A percentile compares a stretch with the other conserved stretches of the same genome.
These are phyloP conservation scores for Tetragonisca angustula DNA, from an alignment of 2,888 invertebrate species.

Conservation along the genomic window DNA sequence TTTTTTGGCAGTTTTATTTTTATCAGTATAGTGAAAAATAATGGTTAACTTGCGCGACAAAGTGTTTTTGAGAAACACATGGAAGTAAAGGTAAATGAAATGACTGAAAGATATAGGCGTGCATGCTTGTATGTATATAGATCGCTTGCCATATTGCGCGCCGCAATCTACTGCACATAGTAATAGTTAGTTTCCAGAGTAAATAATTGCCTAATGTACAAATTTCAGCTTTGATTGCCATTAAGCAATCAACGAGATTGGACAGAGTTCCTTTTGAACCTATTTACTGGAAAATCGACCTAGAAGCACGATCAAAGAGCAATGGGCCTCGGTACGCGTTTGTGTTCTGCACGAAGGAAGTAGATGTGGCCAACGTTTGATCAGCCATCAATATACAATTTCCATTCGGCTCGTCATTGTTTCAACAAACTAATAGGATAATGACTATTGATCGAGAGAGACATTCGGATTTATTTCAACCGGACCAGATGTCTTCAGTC, in stretches of 20 bases:
- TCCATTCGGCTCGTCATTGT: constrained; percentile 38
- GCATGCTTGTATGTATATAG: background rate
- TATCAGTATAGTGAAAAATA: background rate
- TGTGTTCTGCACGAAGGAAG: constrained; percentile 28
- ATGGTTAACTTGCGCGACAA: background rate
- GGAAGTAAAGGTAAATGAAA: background rate
- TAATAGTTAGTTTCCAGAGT: constrained; percentile 37
- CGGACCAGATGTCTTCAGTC: background rate
- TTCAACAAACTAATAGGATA: background rate
- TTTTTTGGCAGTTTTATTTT: background rate
- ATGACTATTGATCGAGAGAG: constrained; percentile 34
- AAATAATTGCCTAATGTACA: constrained; percentile 53
- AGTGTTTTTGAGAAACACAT: background rate
- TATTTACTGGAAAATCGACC: constrained; percentile 53
- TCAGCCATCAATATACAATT: constrained; percentile 59
- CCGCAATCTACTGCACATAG: constrained; percentile 46
- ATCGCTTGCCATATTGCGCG: constrained; percentile 21
- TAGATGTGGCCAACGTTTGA: constrained; percentile 53
- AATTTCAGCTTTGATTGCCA: constrained; percentile 47
- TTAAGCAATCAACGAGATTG: constrained; percentile 58
- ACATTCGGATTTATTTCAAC: constrained; percentile 8
- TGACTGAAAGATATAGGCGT: constrained; percentile 38
- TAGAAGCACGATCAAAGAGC: constrained; percentile 51
- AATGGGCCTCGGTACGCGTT: background rate
- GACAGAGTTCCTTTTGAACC: constrained; percentile 34